Evolutionary conservation across 2,797 vertebrate genomes (phyloP).

Genomic region (Phoxinus dragarum): DNA sequence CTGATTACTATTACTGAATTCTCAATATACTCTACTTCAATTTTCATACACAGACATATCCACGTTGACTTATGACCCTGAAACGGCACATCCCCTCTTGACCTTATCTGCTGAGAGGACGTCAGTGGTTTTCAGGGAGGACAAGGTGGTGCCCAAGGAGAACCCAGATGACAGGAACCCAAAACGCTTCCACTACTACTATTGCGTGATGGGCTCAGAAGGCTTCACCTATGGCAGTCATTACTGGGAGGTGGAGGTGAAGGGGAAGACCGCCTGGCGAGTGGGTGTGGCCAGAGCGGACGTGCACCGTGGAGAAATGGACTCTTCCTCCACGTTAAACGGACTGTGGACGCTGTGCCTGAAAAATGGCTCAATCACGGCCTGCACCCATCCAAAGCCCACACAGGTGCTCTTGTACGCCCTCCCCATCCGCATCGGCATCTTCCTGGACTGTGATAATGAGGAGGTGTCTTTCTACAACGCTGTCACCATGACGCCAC

Average conservation of each 20-base stretch:
- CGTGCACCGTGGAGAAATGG: slow-evolving; percentile 75
- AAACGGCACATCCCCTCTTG: slow-evolving; percentile 78
- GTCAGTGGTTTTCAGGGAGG: slow-evolving; percentile 72
- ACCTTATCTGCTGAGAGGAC: slow-evolving; percentile 69
- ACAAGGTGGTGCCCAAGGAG: slow-evolving; percentile 59
- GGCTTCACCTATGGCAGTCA: slow-evolving; percentile 76
- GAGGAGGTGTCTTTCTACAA: slow-evolving; percentile 82
- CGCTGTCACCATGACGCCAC: slow-evolving; percentile 77
- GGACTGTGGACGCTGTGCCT: slow-evolving; percentile 79
- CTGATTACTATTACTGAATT: neutral
- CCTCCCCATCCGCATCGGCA: slow-evolving; percentile 71
- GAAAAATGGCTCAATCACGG: slow-evolving; percentile 68
- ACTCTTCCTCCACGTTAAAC: slow-evolving; percentile 64
- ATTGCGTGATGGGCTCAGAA: slow-evolving; percentile 71
- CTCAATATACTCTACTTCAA: neutral
- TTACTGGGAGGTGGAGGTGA: slow-evolving; percentile 83
- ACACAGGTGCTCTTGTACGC: slow-evolving; percentile 67
- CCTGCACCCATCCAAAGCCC: slow-evolving; percentile 77
- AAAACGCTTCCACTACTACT: slow-evolving; percentile 77
- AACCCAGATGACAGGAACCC: slow-evolving; percentile 62
- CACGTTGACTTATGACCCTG: slow-evolving; percentile 75
- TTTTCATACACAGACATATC: slow-evolving; percentile 72
- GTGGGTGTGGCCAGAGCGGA: slow-evolving; percentile 77
- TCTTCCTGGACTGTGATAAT: slow-evolving; percentile 80
- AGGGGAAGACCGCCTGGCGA: slow-evolving; percentile 77